A percentile compares a stretch with the other conserved stretches of the same genome.
Conservation (phyloP, 1,140 invertebrate species). For the Pseudoatta argentina region DNA sequence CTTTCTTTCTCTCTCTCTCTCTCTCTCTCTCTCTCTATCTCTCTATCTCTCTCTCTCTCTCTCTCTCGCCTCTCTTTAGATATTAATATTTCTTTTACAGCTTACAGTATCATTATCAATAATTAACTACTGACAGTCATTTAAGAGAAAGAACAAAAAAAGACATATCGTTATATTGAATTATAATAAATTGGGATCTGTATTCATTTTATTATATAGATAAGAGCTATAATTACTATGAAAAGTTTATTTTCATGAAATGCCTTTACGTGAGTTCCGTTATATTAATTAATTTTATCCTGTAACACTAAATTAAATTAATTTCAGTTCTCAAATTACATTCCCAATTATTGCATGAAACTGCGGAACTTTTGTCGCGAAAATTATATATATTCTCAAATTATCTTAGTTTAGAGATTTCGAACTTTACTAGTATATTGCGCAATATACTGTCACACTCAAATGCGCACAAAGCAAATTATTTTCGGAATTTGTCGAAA, state of each 20-base stretch:
- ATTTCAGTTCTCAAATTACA: constrained; percentile 7
- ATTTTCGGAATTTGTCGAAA: neutral
- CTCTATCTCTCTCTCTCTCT: too few species aligned
- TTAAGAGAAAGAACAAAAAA: neutral
- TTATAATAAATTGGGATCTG: neutral
- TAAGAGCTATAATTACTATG: neutral
- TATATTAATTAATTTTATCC: constrained; percentile 33
- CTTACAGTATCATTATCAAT: neutral
- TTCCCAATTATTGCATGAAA: constrained; percentile 11
- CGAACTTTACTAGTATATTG: neutral
- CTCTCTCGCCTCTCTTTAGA: neutral
- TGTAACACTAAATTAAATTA: neutral
- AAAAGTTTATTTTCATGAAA: constrained; percentile 11
- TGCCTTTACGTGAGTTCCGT: neutral
- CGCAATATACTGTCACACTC: neutral
- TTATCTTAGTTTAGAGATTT: constrained; percentile 29
- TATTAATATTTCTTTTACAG: neutral
- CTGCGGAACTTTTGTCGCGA: neutral
- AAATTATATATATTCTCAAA: constrained; percentile 23
- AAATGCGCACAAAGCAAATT: neutral
- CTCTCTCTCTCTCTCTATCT: too few species aligned
- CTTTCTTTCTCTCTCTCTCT: too few species aligned
- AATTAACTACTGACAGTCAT: neutral
- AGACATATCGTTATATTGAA: neutral
- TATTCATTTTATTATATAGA: constrained; percentile 1